Percentiles rank a stretch among this genome's conserved stretches.
Conservation (phyloP, 2,113 vertebrate genomes). For the Laticauda colubrina region DNA sequence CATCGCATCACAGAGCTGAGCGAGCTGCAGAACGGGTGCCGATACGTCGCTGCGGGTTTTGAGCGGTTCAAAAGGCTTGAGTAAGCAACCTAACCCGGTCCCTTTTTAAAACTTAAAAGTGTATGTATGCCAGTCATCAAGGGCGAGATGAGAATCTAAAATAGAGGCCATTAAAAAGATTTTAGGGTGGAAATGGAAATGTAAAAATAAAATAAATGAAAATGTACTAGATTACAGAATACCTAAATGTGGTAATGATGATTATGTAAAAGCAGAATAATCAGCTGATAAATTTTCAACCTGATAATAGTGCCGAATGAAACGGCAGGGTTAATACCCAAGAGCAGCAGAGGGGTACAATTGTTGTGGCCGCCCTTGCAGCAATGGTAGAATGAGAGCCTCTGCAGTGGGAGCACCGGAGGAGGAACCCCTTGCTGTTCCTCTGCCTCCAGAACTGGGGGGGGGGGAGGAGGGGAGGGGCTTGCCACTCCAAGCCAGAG, state of each 20-base stretch:
- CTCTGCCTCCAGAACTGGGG: background rate
- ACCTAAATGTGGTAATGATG: background rate
- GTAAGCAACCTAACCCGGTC: slow-evolving; percentile 73
- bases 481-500: background rate
- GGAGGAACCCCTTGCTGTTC: background rate
- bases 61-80: slow-evolving; percentile 82
- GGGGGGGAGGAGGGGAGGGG: too few relatives aligned
- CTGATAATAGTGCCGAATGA: background rate
- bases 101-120: background rate
- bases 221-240: background rate
- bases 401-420: background rate
- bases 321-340: background rate
- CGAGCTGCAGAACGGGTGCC: slow-evolving; percentile 76
- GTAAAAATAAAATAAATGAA: background rate
- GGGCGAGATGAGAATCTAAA: background rate
- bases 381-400: background rate
- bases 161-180: background rate
- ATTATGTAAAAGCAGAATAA: background rate
- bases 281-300: background rate
- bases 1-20: slow-evolving; percentile 72
- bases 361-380: background rate
- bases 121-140: background rate
- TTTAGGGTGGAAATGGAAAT: background rate
- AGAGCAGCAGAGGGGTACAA: background rate
- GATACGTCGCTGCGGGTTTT: slow-evolving; percentile 86